Conservation (phyloP, 92 coral and sea anemone genomes). For the Heteractis magnifica region DNA sequence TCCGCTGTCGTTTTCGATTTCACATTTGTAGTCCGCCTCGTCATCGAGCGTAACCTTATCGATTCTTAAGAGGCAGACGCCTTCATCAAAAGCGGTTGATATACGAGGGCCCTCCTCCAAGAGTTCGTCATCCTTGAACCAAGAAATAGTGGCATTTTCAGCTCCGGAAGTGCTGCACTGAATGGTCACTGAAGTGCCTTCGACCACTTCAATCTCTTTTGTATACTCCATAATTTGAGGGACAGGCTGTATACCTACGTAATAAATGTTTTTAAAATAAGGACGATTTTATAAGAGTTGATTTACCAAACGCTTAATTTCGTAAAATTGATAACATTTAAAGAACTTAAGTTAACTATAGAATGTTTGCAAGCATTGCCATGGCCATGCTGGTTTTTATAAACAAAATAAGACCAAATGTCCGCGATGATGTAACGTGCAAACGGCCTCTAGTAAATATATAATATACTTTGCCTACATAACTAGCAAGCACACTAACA, state of each 20-base stretch:
- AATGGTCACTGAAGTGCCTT: constrained; percentile 74
- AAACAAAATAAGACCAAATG: too few relatives aligned
- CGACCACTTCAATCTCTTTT: constrained; percentile 84
- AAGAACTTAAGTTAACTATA: not conserved
- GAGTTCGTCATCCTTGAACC: constrained; percentile 84
- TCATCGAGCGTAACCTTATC: constrained; percentile 70
- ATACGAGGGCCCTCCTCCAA: constrained; percentile 71
- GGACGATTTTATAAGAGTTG: not conserved
- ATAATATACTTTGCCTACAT: too few relatives aligned
- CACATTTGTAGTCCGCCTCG: constrained; percentile 84
- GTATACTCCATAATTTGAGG: constrained; percentile 58
- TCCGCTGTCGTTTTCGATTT: constrained; percentile 61
- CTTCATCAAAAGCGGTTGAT: constrained; percentile 58
- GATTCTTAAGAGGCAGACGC: constrained; percentile 66
- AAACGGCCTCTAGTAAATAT: too few relatives aligned
- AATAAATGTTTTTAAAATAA: not conserved
- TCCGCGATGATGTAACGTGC: too few relatives aligned
- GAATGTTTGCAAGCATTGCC: too few relatives aligned
- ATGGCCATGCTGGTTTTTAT: too few relatives aligned
- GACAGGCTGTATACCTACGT: constrained; percentile 23
- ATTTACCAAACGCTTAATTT: not conserved
- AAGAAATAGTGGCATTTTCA: constrained; percentile 59
- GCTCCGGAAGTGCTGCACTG: constrained; percentile 67
- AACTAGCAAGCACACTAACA: too few relatives aligned
- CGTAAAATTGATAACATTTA: too few relatives aligned